These are phyloP conservation scores for Carabus problematicus DNA, from an alignment of 2,888 invertebrate species.

Conservation along the genomic window DNA sequence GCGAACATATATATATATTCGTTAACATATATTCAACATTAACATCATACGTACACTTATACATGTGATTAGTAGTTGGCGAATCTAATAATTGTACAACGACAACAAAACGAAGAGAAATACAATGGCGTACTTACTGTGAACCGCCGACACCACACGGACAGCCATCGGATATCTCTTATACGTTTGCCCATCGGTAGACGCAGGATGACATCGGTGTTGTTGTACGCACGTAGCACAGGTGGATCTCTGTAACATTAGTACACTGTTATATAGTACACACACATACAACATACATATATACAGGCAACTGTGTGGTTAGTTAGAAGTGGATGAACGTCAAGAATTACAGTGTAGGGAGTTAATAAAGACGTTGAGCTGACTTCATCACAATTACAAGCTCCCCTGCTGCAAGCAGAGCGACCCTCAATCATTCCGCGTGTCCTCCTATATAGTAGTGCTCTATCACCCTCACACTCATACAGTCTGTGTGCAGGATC, in stretches of 20 bases:
- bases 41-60: too few relatives aligned
- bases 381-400: conserved; percentile 52
- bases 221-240: conserved; percentile 74
- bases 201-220: conserved; percentile 81
- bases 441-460: conserved; percentile 4
- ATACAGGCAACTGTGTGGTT: not conserved
- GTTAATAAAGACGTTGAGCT: conserved; percentile 53
- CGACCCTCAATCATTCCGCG: conserved; percentile 40
- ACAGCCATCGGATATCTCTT: conserved; percentile 88
- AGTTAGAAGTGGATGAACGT: not conserved
- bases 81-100: too few relatives aligned
- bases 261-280: not conserved
- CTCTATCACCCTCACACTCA: conserved; percentile 19
- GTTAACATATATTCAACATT: conserved; percentile 36
- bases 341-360: conserved; percentile 43
- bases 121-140: conserved; percentile 86
- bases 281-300: not conserved
- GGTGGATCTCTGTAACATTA: conserved; percentile 76
- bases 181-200: conserved; percentile 85
- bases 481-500: conserved; percentile 8
- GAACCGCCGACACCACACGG: conserved; percentile 91
- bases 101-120: too few relatives aligned
- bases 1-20: conserved; percentile 23
- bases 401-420: conserved; percentile 44
- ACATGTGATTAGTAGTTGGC: too few relatives aligned